phyloP scores from a whole-genome alignment of 2,113 vertebrate genomes.

The Sitta europaea region DNA sequence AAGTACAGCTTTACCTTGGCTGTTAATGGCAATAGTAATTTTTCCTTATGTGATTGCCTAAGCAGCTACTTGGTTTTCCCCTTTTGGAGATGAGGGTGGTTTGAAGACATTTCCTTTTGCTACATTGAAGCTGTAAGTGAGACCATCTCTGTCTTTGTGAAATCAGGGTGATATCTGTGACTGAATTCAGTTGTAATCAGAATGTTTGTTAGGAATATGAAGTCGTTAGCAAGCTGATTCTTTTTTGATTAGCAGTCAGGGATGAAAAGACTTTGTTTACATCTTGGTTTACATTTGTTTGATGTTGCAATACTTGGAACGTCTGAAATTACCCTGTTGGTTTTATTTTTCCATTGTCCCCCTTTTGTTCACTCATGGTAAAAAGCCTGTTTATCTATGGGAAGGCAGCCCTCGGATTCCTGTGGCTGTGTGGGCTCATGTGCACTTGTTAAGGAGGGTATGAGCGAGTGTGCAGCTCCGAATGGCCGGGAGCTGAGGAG shows the following conservation, averaged over 20 bases:
- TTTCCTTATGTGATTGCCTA: neutral
- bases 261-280: neutral
- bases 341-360: neutral
- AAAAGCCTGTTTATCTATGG: accelerated
- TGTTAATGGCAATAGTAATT: neutral
- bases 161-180: neutral
- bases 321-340: accelerated
- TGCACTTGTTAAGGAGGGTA: neutral
- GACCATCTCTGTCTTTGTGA: neutral
- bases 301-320: neutral
- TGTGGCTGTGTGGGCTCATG: neutral
- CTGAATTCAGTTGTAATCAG: neutral
- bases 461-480: neutral
- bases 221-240: neutral
- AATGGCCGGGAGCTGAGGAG: accelerated
- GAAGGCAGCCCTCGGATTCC: accelerated
- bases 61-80: neutral
- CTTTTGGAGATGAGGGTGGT: neutral
- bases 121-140: neutral
- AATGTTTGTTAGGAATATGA: neutral
- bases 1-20: neutral
- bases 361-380: neutral
- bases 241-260: neutral
- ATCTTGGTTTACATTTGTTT: neutral
- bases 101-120: neutral